Evolutionary conservation across 30 jellyfish, hydroid and myxozoan genomes (phyloP), one percentile per base, ranked within the genome.

Genomic region (Aurelia aurita): DNA sequence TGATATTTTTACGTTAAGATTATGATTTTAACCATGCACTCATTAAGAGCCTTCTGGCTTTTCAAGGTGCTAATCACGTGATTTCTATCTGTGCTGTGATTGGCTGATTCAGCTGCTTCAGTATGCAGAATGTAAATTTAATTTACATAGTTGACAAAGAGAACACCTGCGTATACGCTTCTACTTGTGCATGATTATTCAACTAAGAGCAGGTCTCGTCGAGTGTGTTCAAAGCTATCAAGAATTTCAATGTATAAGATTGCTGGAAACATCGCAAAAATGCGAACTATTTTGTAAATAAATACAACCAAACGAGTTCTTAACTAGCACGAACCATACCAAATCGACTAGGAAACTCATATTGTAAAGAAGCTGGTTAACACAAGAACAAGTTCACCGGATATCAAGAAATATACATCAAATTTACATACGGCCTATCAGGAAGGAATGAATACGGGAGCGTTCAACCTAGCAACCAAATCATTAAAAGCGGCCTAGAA

Each of bases 151-250:
- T 22, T 29, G 28, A 54, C 63, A 58, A 75, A 54, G 62, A 59
- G 59, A 75, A 29, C 87, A 75, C 87, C 87, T 75, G 87, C 87
- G 19, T 55, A 26, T 13, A 2, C 58, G 87, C 71, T 75, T 58
- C 87, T 73, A 32, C 64, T 75, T 75, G 76, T 31, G 87, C 87
- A 75, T 75, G 28, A 55, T 55, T 8, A 23, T 55, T 75, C 59
- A 55, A 72, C 31, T 3, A 14, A 59, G 59, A 58, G 75, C 87
- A 75, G 87, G 87, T 75, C 71, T 22, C 31, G 39, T 39, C 3
- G 55, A 18, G 79, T 67, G 55, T 75, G 32, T 44, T 58, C 20
- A 19, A 22, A 75, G 18, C 22, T 68, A 19, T 53, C 25, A 75
- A 54, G 59, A 44, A 75, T 51, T 49, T 75, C 34, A 28, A 34